Percentiles rank a stretch among this genome's conserved stretches.
phyloP scores from a whole-genome alignment of 1,140 invertebrate genomes.

The silkworm (Bombyx mori) region ASM3026992v2 NC_085135.1:3650501-3651000 shows the following conservation, averaged over 20 bases:
- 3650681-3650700: not conserved
- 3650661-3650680: not conserved
- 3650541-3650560: not conserved
- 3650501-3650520: not conserved
- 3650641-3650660: not conserved
- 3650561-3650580: not conserved
- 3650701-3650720: not conserved
- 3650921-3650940: slow-evolving; percentile 3
- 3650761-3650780: not conserved
- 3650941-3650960: slow-evolving; percentile 6
- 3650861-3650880: not conserved
- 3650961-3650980: not conserved
- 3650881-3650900: not conserved
- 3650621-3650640: not conserved
- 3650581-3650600: not conserved
- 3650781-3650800: not conserved
- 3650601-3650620: not conserved
- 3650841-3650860: not conserved
- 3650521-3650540: slow-evolving; percentile 1
- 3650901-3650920: not conserved
- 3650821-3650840: not conserved
- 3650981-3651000: too few relatives aligned
- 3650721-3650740: not conserved
- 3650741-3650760: not conserved
- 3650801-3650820: not conserved